Evolutionary conservation across 2,888 invertebrate genomes (phyloP), one percentile per base, ranked within the genome.

Genomic region (Pheosia tremula): DNA sequence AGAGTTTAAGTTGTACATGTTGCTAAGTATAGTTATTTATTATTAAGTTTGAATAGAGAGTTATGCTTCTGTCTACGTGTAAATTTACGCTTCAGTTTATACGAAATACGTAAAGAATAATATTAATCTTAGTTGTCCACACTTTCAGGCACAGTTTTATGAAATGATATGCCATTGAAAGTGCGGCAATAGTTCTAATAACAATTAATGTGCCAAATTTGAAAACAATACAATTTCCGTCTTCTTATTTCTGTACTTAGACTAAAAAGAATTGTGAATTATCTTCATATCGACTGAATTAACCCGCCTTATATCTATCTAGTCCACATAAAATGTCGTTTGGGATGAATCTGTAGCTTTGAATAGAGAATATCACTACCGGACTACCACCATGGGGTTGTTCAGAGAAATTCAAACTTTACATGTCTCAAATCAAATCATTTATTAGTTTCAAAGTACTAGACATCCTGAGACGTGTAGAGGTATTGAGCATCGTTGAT

Each of bases 11-110:
- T 66, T 77, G 74, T 80, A 84, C 76, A 79, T 75, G 58, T 81
- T 68, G 71, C 71, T 72, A 5, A 84, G 79, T 84, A 82, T 76
- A 83, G 79, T 80, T 81, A 87, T 86, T 87, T 87, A 86, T 87
- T 85, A 77, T 75, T 85, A 87, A 86, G 86, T 83, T 74, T 74
- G 77, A 77, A 58, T 72, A 67, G 60, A 49, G 58, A 59, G 43
- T 24, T 75, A 66, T 53, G 75, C 75, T 77, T 74, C 54, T 64
- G 71, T 75, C 57, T 62, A 39, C 59, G 68, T 70, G 68, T 64
- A 63, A 62, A 43, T 24, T 24, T 55, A 64, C 55, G 74, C 68
- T 75, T 70, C 67, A 73, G 67, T 76, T 78, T 72, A 43, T 11
- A 10, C 24, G 56, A 59, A 63, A 71, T 76, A 68, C 62, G 61